These are phyloP conservation scores for Germaria angustata DNA, from an alignment of 2,888 invertebrate genomes.

Conservation along the genomic window DNA sequence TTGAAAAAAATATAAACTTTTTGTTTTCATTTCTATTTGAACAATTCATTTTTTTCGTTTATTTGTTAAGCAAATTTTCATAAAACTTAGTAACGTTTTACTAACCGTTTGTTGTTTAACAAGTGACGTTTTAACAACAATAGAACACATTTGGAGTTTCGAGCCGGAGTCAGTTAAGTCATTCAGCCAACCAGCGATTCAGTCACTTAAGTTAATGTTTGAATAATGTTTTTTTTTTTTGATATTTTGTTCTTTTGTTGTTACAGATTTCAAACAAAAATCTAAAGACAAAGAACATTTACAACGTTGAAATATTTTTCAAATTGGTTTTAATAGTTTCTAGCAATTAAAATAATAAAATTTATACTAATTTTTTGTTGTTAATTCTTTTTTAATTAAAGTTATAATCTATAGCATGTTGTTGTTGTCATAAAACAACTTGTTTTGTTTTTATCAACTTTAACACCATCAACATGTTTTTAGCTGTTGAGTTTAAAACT, in stretches of 20 bases:
- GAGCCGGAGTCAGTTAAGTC: slow-evolving; percentile 35
- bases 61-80: slow-evolving; percentile 51
- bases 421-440: slow-evolving; percentile 37
- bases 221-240: slow-evolving; percentile 22
- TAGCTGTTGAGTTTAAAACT: slow-evolving; percentile 31
- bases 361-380: neutral
- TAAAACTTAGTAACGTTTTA: slow-evolving; percentile 56
- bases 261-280: neutral
- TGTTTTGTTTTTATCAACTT: slow-evolving; percentile 46
- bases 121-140: slow-evolving; percentile 50
- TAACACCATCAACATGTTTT: slow-evolving; percentile 60
- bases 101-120: slow-evolving; percentile 47
- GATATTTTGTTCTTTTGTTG: neutral
- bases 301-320: slow-evolving; percentile 1
- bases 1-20: neutral
- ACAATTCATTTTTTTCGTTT: slow-evolving; percentile 33
- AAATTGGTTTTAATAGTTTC: slow-evolving; percentile 21
- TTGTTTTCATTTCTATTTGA: slow-evolving; percentile 10
- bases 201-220: slow-evolving; percentile 39
- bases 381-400: slow-evolving; percentile 6
- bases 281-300: neutral
- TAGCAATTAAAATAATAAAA: slow-evolving; percentile 18
- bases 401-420: slow-evolving; percentile 33
- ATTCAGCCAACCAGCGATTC: slow-evolving; percentile 31
- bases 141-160: slow-evolving; percentile 10